Conservation (phyloP, 2,797 vertebrate species). For the Pipistrellus kuhlii region DNA sequence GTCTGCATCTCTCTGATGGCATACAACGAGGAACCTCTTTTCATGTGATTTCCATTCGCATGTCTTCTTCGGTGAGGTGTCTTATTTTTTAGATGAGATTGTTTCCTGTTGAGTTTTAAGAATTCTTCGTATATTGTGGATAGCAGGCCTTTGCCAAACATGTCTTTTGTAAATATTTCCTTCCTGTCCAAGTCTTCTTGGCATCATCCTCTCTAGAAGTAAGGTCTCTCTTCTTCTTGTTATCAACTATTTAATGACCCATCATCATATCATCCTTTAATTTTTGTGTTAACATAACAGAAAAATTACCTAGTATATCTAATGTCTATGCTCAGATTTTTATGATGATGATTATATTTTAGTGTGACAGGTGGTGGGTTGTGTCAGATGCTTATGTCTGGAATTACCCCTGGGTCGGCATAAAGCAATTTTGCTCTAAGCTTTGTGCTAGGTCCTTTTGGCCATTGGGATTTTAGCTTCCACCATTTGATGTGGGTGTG, state of each 20-base stretch:
- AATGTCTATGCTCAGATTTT: neutral
- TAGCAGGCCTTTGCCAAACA: neutral
- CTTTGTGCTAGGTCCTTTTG: neutral
- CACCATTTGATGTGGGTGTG: neutral
- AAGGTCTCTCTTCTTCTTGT: neutral
- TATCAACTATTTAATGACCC: neutral
- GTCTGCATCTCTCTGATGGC: neutral
- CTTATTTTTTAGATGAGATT: neutral
- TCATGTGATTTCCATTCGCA: neutral
- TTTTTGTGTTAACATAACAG: neutral
- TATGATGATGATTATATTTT: neutral
- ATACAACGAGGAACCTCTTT: rapidly evolving
- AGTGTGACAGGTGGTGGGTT: neutral
- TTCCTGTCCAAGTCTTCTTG: neutral
- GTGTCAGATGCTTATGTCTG: neutral
- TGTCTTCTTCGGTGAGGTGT: neutral
- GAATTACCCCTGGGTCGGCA: neutral
- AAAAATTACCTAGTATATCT: neutral
- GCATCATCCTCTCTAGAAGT: neutral
- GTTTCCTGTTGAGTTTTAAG: neutral
- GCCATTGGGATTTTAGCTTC: neutral
- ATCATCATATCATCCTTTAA: neutral
- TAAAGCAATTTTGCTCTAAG: neutral
- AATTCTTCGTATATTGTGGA: neutral
- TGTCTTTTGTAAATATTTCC: neutral